Evolutionary conservation across 2,797 vertebrate genomes (phyloP).

Genomic region (Darevskia mixta): DNA sequence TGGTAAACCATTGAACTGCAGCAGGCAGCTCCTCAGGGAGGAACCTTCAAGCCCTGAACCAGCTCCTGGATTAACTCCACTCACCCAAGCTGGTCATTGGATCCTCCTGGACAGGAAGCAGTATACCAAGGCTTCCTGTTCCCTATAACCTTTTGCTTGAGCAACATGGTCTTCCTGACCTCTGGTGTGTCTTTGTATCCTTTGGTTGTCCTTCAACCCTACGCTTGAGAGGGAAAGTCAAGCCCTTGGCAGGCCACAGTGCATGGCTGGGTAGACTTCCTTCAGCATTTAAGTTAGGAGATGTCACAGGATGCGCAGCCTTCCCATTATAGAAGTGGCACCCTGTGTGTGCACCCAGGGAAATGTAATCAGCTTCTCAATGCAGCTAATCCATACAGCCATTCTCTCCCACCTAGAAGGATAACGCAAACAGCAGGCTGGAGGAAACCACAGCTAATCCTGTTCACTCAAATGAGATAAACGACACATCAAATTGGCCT

Average conservation of each 20-base stretch:
- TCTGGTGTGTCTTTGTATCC: too few species aligned
- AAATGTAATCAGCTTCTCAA: neutral
- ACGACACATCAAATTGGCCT: constrained; percentile 18
- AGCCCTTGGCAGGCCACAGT: neutral
- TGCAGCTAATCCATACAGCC: constrained; percentile 18
- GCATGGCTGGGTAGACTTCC: too few species aligned
- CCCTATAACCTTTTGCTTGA: too few species aligned
- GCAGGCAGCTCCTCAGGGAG: too few species aligned
- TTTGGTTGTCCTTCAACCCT: too few species aligned
- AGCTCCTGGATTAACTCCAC: too few species aligned
- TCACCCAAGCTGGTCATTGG: too few species aligned
- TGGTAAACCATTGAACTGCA: too few species aligned
- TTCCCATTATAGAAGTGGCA: neutral
- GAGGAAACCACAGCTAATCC: constrained; percentile 6
- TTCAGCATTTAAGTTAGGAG: neutral
- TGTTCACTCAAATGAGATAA: constrained; percentile 34
- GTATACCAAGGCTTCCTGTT: too few species aligned
- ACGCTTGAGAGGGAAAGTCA: neutral
- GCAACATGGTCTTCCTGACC: too few species aligned
- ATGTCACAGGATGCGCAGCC: neutral
- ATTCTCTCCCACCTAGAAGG: neutral
- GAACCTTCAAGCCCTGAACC: too few species aligned
- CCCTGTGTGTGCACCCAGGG: neutral
- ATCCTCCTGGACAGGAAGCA: too few species aligned
- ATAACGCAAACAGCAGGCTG: constrained; percentile 4